Base-by-base conservation (phyloP, 2,113 vertebrate genomes). In the Arenaria interpres region DNA sequence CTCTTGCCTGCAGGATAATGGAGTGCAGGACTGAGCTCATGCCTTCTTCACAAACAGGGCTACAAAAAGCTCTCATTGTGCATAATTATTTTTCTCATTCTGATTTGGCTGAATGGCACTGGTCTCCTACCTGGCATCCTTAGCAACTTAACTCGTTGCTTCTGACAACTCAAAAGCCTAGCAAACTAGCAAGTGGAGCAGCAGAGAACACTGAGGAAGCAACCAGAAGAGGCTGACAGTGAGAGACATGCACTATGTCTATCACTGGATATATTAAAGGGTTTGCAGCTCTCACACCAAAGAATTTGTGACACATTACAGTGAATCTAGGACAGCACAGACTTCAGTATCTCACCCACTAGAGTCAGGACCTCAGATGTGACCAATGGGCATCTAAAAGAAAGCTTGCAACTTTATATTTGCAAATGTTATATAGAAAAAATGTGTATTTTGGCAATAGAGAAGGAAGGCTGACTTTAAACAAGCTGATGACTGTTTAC, bases 1-100 rank as follows among this genome's bases (percentile, higher is more conserved):
- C 78, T 71, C 53, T 80, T 72, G 78, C 76, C 74, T 7, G 3
- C 43, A 50, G 57, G 39, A 80, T 93, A 92, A 96, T 72, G 69
- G 63, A 87, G 63, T 64, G 64, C 48, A 53, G 63, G 37, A 75
- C 32, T 33, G 37, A 50, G 59, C 16, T 88, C 35, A 35, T 37
- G 30, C 45, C 53, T 78, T 20, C 56, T 57, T 79, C 79, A 39
- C 15, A 88, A 89, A 83, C 30, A 33, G 24, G 9, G 35, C 71
- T 62, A 7, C 10, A 62, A 35, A 91, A 45, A 93, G 25, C 41
- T 25, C 10, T 19, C 69, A 32, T 12, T 39, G 19, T 25, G 19
- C 27, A 33, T 37, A 88, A 45, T 69, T 51, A 32, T 28, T 81
- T 60, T 53, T 32, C 67, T 78, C 27, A 41, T 39, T 60, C 43